These are phyloP conservation scores for Gryllus longicercus DNA, from an alignment of 2,888 invertebrate species.

Conservation along the genomic window DNA sequence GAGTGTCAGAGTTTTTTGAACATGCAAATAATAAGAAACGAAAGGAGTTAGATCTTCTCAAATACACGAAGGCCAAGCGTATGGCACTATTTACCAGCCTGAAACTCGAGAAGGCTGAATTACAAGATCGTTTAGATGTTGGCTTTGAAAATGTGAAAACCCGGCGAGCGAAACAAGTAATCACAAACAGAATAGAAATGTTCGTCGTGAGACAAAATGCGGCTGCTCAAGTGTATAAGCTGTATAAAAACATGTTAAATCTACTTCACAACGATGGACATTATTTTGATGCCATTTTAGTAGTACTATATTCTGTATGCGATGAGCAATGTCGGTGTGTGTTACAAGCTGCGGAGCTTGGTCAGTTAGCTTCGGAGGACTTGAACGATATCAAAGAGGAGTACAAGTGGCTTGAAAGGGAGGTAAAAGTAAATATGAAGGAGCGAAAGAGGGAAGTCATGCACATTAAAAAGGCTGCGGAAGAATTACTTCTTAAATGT, in stretches of 20 bases:
- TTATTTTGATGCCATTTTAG: conserved; percentile 61
- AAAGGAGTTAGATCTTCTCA: not conserved
- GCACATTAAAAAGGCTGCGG: conserved; percentile 49
- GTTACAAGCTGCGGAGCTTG: conserved; percentile 61
- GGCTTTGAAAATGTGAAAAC: not conserved
- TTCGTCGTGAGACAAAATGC: conserved; percentile 1
- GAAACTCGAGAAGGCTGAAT: not conserved
- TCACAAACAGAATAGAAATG: not conserved
- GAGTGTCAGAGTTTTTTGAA: not conserved
- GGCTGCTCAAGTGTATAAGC: not conserved
- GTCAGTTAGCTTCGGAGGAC: conserved; percentile 64
- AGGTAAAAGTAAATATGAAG: conserved; percentile 62
- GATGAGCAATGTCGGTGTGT: conserved; percentile 60
- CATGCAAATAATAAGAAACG: not conserved
- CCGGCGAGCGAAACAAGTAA: not conserved
- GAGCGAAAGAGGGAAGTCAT: conserved; percentile 57
- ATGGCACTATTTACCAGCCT: not conserved
- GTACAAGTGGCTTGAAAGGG: conserved; percentile 56
- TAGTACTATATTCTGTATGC: conserved; percentile 57
- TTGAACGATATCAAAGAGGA: conserved; percentile 60
- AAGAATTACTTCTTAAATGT: conserved; percentile 48
- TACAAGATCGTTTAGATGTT: not conserved
- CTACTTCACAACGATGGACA: conserved; percentile 55
- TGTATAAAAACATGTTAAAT: not conserved
- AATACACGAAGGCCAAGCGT: not conserved